A percentile compares a stretch with the other conserved stretches of the same genome.
These are phyloP conservation scores for Drosophila nebulosa DNA, from an alignment of 1,140 invertebrate species.

Conservation along the genomic window DNA sequence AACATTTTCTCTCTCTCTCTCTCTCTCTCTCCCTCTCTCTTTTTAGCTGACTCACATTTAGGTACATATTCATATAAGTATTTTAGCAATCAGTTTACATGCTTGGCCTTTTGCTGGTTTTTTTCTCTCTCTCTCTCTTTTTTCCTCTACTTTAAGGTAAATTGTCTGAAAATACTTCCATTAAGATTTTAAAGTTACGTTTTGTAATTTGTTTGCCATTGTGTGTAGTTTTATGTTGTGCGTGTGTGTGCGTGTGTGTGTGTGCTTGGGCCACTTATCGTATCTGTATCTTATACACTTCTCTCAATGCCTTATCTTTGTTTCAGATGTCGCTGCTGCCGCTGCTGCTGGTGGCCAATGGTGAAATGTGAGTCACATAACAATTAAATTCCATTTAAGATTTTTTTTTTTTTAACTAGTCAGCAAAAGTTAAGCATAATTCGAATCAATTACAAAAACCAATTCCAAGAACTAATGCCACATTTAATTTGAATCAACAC, in stretches of 20 bases:
- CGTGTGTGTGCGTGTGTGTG: constrained; percentile 2
- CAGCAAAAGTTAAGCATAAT: neutral
- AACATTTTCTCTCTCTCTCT: too few species aligned
- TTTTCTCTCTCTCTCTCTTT: constrained; percentile 1
- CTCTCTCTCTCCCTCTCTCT: too few species aligned
- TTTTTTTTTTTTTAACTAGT: constrained; percentile 1
- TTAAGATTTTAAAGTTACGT: constrained; percentile 10
- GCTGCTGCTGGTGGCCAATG: neutral
- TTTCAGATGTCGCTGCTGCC: constrained; percentile 23
- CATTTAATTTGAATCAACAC: neutral
- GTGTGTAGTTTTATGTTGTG: constrained; percentile 1
- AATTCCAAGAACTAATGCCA: neutral
- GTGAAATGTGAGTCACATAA: neutral
- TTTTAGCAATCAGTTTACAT: neutral
- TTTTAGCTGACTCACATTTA: too few species aligned
- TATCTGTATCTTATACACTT: constrained; percentile 30
- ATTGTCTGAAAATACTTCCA: constrained; percentile 19
- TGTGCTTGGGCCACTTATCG: constrained; percentile 31
- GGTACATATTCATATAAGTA: neutral
- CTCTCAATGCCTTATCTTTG: constrained; percentile 68
- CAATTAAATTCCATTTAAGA: neutral
- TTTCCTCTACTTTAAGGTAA: constrained; percentile 11
- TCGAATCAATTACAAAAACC: neutral
- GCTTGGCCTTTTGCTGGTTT: constrained; percentile 1
- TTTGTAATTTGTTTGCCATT: constrained; percentile 38